A percentile compares a stretch with the other conserved stretches of the same genome.
These are phyloP conservation scores for Acanthisitta chloris DNA, from an alignment of 2,113 vertebrate genomes.

Conservation along the genomic window DNA sequence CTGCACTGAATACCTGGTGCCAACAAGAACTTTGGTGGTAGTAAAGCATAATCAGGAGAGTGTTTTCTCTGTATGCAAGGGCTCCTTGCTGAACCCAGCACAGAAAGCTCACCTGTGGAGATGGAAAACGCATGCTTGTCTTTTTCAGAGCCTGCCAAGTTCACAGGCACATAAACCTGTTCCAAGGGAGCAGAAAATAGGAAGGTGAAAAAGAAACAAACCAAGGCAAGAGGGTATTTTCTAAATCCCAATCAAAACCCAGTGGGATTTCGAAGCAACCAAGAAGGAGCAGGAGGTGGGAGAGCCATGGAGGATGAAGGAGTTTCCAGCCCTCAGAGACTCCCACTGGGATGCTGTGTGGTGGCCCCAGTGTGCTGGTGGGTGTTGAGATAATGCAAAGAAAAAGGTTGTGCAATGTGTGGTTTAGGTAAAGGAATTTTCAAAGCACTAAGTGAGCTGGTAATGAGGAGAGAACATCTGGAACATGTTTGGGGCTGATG, in stretches of 20 bases:
- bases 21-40: not conserved
- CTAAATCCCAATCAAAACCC: not conserved
- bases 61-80: not conserved
- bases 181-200: not conserved
- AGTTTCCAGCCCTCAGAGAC: not conserved
- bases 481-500: not conserved
- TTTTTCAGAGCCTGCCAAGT: not conserved
- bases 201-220: not conserved
- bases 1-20: not conserved
- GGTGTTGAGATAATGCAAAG: not conserved
- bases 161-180: rapidly evolving
- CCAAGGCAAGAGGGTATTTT: not conserved
- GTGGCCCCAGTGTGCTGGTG: rapidly evolving
- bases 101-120: not conserved
- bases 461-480: not conserved
- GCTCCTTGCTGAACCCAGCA: not conserved
- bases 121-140: not conserved
- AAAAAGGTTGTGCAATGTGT: not conserved
- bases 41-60: not conserved
- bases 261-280: rapidly evolving
- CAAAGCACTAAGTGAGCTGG: not conserved
- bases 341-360: rapidly evolving
- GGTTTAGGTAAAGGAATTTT: not conserved
- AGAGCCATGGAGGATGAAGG: not conserved
- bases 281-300: not conserved